A percentile compares a stretch with the other conserved stretches of the same genome.
phyloP scores from a whole-genome alignment of 1,140 invertebrate species.

The Diorhabda carinulata region DNA sequence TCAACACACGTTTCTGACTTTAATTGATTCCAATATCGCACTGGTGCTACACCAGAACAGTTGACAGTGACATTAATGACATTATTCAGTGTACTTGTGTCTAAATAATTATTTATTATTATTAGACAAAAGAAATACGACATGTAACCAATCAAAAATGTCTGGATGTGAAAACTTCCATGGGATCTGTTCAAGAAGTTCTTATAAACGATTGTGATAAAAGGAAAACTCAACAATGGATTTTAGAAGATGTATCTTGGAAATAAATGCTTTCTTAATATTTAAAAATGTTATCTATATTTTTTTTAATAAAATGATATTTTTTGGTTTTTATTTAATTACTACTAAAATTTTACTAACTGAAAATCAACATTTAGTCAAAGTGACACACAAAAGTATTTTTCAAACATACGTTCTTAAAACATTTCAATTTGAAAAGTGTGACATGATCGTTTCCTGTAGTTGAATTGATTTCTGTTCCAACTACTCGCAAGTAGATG shows the following conservation, averaged over 20 bases:
- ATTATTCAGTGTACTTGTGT: not conserved
- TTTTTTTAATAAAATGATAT: no score
- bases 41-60: no score
- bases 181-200: conserved; percentile 47
- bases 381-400: no score
- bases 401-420: no score
- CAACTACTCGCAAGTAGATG: no score
- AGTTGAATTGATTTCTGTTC: no score
- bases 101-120: conserved; percentile 26
- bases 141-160: conserved; percentile 56
- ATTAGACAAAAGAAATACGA: conserved; percentile 50
- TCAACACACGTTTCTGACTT: not conserved
- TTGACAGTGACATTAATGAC: not conserved
- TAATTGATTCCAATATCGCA: no score
- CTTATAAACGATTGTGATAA: conserved; percentile 52
- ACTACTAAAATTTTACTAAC: no score
- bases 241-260: conserved; percentile 51
- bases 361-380: no score
- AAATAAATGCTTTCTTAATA: conserved; percentile 38
- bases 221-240: conserved; percentile 54
- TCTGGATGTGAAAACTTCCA: conserved; percentile 48
- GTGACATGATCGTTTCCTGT: no score
- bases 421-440: no score
- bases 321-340: no score
- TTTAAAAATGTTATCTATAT: not conserved